Evolutionary conservation across 2,797 vertebrate genomes (phyloP).

Genomic region (Chromobotia macracanthus): DNA sequence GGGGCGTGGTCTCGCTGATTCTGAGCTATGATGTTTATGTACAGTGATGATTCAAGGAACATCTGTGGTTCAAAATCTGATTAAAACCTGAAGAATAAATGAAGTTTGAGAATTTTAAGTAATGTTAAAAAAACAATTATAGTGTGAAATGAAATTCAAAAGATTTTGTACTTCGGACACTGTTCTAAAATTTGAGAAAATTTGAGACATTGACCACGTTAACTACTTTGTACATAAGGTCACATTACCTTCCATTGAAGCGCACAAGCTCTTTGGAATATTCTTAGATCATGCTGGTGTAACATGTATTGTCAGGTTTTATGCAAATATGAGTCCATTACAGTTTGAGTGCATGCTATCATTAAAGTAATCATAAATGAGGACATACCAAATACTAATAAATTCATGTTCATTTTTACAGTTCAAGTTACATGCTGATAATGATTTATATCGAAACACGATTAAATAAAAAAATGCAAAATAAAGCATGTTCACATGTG

Average conservation of each 20-base stretch:
- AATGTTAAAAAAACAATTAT: neutral
- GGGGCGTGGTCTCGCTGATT: neutral
- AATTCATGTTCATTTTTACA: conserved; percentile 16
- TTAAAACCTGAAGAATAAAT: too few species aligned
- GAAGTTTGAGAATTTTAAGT: neutral
- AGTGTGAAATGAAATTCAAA: neutral
- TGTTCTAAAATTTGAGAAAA: too few species aligned
- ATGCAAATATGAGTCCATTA: neutral
- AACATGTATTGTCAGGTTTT: neutral
- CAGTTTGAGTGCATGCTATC: conserved; percentile 1
- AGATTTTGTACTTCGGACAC: too few species aligned
- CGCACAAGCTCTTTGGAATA: neutral
- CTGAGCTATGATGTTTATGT: neutral
- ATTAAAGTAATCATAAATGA: neutral
- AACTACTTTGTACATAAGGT: neutral
- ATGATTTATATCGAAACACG: neutral
- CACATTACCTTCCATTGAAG: neutral
- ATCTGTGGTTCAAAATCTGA: too few species aligned
- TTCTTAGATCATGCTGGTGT: neutral
- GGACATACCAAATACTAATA: conserved; percentile 1
- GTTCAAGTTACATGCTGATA: conserved; percentile 8
- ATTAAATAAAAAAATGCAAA: neutral
- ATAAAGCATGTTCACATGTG: conserved; percentile 7
- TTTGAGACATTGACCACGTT: too few species aligned
- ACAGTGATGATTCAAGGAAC: neutral